Evolutionary conservation across 2,113 vertebrate species (phyloP).

Genomic region (Rhodinocichla rosea): DNA sequence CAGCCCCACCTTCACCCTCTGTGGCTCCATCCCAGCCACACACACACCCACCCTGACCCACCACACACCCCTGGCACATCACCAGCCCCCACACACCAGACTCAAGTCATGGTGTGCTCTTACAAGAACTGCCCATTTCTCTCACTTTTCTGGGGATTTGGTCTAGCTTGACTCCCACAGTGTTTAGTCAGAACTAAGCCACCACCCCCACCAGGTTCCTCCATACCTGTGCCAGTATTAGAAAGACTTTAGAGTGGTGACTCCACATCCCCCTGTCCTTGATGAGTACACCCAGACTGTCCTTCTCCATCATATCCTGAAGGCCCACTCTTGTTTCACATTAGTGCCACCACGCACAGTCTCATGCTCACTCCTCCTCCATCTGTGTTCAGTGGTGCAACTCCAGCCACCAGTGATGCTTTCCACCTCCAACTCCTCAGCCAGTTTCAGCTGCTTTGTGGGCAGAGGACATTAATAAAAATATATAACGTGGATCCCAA

Average conservation of each 20-base stretch:
- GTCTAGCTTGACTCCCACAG: neutral
- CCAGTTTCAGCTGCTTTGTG: neutral
- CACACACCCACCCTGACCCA: no score
- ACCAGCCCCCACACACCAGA: accelerated
- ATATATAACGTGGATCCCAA: neutral
- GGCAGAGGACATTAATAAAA: neutral
- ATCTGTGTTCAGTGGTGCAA: neutral
- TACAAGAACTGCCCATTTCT: neutral
- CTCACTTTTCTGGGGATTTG: neutral
- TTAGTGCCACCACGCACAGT: neutral
- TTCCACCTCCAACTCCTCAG: neutral
- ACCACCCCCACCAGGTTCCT: neutral
- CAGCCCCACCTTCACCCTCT: neutral
- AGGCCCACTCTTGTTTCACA: neutral
- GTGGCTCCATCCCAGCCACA: neutral
- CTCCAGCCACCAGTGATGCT: neutral
- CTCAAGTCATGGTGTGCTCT: neutral
- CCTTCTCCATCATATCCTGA: neutral
- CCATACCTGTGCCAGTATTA: accelerated
- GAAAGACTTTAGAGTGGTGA: neutral
- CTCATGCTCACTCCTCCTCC: neutral
- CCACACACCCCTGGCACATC: accelerated
- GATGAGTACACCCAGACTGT: neutral
- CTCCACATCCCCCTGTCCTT: neutral
- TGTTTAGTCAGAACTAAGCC: neutral